A percentile compares a stretch with the other conserved stretches of the same genome.
These are phyloP conservation scores for Drosophila equinoxialis DNA, from an alignment of 1,140 invertebrate genomes.

Conservation along the genomic window DNA sequence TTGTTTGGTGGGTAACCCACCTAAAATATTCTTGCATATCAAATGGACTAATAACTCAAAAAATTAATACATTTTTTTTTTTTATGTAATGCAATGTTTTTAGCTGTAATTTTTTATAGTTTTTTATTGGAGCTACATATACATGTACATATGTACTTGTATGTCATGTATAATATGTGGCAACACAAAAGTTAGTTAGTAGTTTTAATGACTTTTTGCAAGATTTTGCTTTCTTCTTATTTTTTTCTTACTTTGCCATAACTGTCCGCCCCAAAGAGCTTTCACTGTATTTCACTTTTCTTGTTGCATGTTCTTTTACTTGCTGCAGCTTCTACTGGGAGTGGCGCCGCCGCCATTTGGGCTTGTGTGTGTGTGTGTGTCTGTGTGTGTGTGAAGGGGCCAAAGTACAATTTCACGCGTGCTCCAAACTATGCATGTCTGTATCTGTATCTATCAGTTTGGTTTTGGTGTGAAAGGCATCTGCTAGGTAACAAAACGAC, in stretches of 20 bases:
- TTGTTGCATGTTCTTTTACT: slow-evolving; percentile 35
- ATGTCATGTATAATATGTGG: no score
- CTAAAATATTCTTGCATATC: no score
- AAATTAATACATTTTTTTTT: no score
- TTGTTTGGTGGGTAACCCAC: background rate
- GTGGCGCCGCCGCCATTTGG: slow-evolving; percentile 34
- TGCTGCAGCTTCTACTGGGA: slow-evolving; percentile 34
- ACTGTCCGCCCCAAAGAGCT: background rate
- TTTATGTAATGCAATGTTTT: no score
- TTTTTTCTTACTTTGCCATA: background rate
- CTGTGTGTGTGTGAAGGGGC: slow-evolving; percentile 26
- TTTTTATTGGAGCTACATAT: no score
- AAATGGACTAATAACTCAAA: no score
- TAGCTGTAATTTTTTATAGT: no score
- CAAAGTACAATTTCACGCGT: slow-evolving; percentile 66
- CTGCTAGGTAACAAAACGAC: slow-evolving; percentile 15
- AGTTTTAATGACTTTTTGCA: slow-evolving; percentile 6
- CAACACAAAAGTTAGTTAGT: no score
- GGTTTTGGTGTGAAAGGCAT: slow-evolving; percentile 32
- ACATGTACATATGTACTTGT: no score
- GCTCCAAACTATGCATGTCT: slow-evolving; percentile 8
- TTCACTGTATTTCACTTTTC: slow-evolving; percentile 42
- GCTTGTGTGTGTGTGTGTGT: slow-evolving; percentile 12
- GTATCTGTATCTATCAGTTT: slow-evolving; percentile 21
- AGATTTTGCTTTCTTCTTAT: background rate